Percentiles rank a stretch among this genome's conserved stretches.
Evolutionary conservation across 2,113 vertebrate species (phyloP).

Genomic region (Gallinago media): DNA sequence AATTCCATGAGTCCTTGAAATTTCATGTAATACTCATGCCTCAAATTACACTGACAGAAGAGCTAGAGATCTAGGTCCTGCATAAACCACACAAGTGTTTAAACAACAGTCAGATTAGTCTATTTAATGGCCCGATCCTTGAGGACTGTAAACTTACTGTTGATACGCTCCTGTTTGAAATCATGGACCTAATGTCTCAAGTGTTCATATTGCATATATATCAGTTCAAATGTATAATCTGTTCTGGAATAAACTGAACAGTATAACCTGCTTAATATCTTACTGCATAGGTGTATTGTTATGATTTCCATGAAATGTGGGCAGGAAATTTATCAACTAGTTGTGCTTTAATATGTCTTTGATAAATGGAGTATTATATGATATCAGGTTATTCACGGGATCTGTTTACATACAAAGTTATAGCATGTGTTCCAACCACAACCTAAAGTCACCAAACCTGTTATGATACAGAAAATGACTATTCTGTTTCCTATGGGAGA

Average conservation of each 20-base stretch:
- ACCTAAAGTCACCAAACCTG: not conserved
- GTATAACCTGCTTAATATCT: not conserved
- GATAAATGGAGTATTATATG: not conserved
- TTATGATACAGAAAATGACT: not conserved
- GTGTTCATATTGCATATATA: not conserved
- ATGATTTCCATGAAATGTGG: not conserved
- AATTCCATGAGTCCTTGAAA: not conserved
- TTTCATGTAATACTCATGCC: not conserved
- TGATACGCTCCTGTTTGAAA: not conserved
- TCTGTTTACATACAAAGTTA: not conserved
- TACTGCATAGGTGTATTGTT: not conserved
- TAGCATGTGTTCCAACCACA: not conserved
- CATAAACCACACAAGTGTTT: fast-evolving
- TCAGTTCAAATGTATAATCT: not conserved
- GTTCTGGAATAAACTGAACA: not conserved
- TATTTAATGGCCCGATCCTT: not conserved
- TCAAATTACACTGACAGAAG: not conserved
- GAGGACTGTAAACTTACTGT: not conserved
- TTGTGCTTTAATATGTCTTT: not conserved
- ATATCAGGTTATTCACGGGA: not conserved
- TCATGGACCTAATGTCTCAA: not conserved
- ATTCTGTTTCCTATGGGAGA: not conserved
- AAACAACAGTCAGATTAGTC: not conserved
- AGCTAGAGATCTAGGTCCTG: not conserved
- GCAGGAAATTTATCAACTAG: not conserved